Evolutionary conservation across 2,888 invertebrate genomes (phyloP).

Genomic region (Xestia xanthographa): DNA sequence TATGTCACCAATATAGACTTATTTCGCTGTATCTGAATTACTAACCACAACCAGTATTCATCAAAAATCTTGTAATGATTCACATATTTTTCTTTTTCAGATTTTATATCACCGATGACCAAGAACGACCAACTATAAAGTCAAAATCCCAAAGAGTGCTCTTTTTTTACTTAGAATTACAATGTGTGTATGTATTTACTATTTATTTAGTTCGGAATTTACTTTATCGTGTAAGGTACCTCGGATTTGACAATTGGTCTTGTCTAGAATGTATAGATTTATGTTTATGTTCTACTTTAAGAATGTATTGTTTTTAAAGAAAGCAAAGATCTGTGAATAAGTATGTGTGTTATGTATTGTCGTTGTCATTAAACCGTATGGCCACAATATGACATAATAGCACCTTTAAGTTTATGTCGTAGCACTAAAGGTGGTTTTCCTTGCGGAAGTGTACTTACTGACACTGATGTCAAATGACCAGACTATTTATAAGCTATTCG

Average conservation of each 20-base stretch:
- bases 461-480: background rate
- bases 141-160: constrained; percentile 35
- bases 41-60: background rate
- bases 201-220: background rate
- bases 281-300: background rate
- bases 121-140: background rate
- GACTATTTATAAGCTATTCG: background rate
- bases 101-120: constrained; percentile 46
- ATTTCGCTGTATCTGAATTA: background rate
- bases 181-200: background rate
- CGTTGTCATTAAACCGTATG: background rate
- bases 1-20: background rate
- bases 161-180: constrained; percentile 25
- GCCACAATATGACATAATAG: no score
- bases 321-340: constrained; percentile 1
- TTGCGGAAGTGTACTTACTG: background rate
- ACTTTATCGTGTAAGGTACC: background rate
- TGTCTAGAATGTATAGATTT: background rate
- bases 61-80: constrained; percentile 10
- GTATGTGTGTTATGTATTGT: background rate
- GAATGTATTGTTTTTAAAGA: background rate
- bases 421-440: background rate
- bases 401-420: background rate
- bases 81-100: constrained; percentile 43
- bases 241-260: constrained; percentile 16